phyloP scores from a whole-genome alignment of 2,888 invertebrate species.

The Andrena hattorfiana region DNA sequence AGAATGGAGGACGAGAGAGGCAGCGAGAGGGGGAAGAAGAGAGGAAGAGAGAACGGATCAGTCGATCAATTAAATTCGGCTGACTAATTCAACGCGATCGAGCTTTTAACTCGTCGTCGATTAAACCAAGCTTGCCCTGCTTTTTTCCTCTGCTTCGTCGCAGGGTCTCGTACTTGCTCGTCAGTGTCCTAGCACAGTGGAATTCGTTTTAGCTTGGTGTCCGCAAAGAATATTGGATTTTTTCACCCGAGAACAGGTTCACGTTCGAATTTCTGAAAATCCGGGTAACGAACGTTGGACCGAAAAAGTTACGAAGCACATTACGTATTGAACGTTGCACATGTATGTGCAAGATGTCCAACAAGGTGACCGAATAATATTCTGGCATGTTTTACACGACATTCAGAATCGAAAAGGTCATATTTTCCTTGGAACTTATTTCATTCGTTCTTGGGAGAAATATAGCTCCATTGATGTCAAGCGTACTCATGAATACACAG shows the following conservation, averaged over 20 bases:
- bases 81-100: constrained; percentile 64
- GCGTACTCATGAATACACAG: too few relatives aligned
- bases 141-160: constrained; percentile 7
- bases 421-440: too few relatives aligned
- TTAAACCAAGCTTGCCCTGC: constrained; percentile 31
- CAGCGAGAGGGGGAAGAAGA: not conserved
- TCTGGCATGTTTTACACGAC: not conserved
- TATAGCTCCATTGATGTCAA: too few relatives aligned
- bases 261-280: constrained; percentile 18
- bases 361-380: not conserved
- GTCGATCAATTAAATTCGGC: constrained; percentile 69
- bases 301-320: not conserved
- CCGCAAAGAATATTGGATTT: constrained; percentile 32
- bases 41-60: constrained; percentile 28
- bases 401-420: too few relatives aligned
- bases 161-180: constrained; percentile 20
- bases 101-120: constrained; percentile 59
- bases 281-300: not conserved
- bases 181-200: constrained; percentile 19
- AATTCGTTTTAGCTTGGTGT: constrained; percentile 35
- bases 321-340: too few relatives aligned
- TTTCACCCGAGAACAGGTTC: constrained; percentile 17
- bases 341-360: not conserved
- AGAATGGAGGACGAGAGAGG: not conserved
- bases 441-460: too few relatives aligned